phyloP scores from a whole-genome alignment of 53 echinoderm and acorn worm genomes.

The Zoroaster sp. region DNA sequence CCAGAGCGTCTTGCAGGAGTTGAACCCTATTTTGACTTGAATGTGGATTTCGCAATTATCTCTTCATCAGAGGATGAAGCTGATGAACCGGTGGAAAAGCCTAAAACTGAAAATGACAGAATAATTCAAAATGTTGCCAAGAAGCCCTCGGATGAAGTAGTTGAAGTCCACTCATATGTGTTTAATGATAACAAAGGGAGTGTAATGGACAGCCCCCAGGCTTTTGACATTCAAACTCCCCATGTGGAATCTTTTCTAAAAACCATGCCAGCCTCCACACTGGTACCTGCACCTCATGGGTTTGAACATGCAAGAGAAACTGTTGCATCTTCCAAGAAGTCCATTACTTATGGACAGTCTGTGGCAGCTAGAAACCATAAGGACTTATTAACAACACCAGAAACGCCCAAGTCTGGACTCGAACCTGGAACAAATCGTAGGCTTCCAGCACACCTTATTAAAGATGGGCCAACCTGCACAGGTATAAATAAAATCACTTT shows the following conservation, averaged over 20 bases:
- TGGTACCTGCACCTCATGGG: background rate
- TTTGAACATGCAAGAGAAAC: background rate
- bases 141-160: background rate
- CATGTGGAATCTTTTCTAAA: background rate
- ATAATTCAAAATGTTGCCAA: background rate
- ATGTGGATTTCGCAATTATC: slow-evolving; percentile 7
- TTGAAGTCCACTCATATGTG: background rate
- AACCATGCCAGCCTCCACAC: background rate
- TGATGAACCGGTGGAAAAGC: background rate
- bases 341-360: background rate
- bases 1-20: background rate
- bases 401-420: slow-evolving; percentile 33
- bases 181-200: background rate
- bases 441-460: background rate
- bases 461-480: background rate
- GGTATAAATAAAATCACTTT: background rate
- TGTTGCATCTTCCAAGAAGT: background rate
- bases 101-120: background rate
- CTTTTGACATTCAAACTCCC: background rate
- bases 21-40: slow-evolving; percentile 26
- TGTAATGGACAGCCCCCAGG: background rate
- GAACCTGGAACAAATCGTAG: background rate
- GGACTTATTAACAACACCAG: background rate
- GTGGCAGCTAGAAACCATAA: background rate
- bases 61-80: slow-evolving; percentile 21